phyloP scores from a whole-genome alignment of 2,888 invertebrate genomes.

The Caenorhabditis sp. region DNA sequence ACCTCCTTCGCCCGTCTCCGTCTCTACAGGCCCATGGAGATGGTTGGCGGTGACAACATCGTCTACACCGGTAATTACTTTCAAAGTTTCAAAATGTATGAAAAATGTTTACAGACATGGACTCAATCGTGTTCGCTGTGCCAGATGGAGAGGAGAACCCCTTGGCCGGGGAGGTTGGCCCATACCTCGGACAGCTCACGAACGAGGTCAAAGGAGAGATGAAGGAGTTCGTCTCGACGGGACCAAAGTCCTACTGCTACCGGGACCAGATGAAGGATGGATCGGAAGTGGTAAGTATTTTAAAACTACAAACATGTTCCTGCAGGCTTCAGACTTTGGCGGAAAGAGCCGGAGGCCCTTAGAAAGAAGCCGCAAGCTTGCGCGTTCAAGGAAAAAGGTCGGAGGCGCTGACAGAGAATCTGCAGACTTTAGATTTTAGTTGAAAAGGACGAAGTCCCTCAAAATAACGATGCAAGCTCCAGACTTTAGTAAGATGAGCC shows the following conservation, averaged over 20 bases:
- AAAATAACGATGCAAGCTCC: no score
- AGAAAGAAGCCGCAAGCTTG: no score
- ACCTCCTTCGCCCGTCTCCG: slow-evolving; percentile 1
- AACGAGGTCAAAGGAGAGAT: slow-evolving; percentile 1
- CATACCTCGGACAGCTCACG: background rate
- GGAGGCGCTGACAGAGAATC: no score
- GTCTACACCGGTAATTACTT: slow-evolving; percentile 4
- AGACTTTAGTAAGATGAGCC: no score
- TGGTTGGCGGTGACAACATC: slow-evolving; percentile 3
- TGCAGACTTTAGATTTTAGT: no score
- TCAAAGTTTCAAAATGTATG: background rate
- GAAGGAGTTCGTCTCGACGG: background rate
- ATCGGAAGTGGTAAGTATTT: background rate
- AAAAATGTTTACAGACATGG: background rate
- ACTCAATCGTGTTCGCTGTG: background rate
- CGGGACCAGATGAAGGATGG: background rate
- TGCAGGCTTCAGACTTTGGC: no score
- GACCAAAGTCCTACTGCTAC: slow-evolving; percentile 10
- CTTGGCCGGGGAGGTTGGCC: background rate
- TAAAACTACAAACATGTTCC: no score
- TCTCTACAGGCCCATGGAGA: background rate
- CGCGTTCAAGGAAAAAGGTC: no score
- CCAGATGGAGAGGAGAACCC: background rate
- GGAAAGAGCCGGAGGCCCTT: no score
- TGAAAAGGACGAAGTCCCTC: no score